Base-by-base conservation (phyloP, 2,113 vertebrate species). In the Eulacestoma nigropectus region DNA sequence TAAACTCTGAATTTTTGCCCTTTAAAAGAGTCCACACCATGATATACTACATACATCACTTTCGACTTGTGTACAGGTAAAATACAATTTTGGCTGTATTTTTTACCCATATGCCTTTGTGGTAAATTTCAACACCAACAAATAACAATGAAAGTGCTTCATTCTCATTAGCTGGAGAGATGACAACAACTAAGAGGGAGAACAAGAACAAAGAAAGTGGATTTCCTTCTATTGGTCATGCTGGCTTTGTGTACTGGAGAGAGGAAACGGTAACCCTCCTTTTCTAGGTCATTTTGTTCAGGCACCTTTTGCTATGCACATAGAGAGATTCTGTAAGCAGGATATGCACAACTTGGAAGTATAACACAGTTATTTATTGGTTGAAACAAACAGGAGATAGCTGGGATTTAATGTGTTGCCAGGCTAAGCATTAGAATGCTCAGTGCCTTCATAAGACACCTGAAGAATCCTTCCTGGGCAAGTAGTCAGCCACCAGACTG, bases 241-340 rank as follows among this genome's bases (percentile, higher is more conserved):
- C 73, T 84, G 60, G 13, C 19, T 89, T 89, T 91, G 35, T 47
- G 1, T 47, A 26, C 15, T 72, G 64, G 33, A 50, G 41, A 93
- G 23, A 88, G 27, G 39, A 87, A 88, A 60, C 1, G 5, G 35
- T 42, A 72, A 72, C 52, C 25, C 8, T 67, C 16, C 9, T 59
- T 89, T 95, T 85, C 65, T 47, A 63, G 74, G 65, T 90, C 52
- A 59, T 39, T 90, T 92, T 78, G 46, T 93, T 93, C 59, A 81
- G 63, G 41, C 33, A 55, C 47, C 13, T 49, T 95, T 85, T 68
- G 35, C 56, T 90, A 59, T 75, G 47, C 76, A 80, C 76, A 77
- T 4, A 23, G 72, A 96, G 53, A 86, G 87, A 90, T 33, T 90
- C 78, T 52, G 20, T 59, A 59, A 95, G 47, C 56, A 79, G 75